These are phyloP conservation scores for Prionailurus bengalensis DNA, from an alignment of 2,113 vertebrate genomes.

Conservation along the genomic window DNA sequence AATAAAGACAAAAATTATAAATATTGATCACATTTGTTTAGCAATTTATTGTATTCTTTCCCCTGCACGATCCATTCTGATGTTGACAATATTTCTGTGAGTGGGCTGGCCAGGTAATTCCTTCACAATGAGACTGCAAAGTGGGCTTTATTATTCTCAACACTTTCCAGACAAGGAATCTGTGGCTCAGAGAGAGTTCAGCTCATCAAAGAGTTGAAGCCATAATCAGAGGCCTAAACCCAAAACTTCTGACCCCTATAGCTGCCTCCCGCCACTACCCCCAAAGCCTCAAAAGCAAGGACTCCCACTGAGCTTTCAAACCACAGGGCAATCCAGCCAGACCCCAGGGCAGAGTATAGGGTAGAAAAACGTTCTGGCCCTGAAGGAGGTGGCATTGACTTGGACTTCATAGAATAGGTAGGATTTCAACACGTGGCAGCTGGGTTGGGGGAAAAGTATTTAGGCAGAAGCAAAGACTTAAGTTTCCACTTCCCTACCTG, in stretches of 20 bases:
- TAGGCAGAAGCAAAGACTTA: constrained; percentile 16
- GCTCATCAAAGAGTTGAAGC: neutral
- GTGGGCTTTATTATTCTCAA: neutral
- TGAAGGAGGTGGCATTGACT: neutral
- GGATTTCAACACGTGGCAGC: neutral
- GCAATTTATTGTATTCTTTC: neutral
- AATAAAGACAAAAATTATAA: neutral
- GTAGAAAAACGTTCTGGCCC: neutral
- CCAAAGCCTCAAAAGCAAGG: neutral
- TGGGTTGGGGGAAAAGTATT: neutral
- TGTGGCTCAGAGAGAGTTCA: neutral
- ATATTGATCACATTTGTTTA: neutral
- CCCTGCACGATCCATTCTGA: neutral
- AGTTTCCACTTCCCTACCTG: neutral
- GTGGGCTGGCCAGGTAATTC: neutral
- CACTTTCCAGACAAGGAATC: neutral
- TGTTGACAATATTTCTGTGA: neutral
- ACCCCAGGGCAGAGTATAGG: neutral
- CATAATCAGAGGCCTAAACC: neutral
- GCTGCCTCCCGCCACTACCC: neutral
- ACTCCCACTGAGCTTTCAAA: neutral
- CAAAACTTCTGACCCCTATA: neutral
- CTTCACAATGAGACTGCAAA: neutral
- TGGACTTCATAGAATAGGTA: neutral
- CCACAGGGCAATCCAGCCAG: neutral